Base-by-base conservation (phyloP, 2,888 invertebrate species). In the Philhelius pedissequus region DNA sequence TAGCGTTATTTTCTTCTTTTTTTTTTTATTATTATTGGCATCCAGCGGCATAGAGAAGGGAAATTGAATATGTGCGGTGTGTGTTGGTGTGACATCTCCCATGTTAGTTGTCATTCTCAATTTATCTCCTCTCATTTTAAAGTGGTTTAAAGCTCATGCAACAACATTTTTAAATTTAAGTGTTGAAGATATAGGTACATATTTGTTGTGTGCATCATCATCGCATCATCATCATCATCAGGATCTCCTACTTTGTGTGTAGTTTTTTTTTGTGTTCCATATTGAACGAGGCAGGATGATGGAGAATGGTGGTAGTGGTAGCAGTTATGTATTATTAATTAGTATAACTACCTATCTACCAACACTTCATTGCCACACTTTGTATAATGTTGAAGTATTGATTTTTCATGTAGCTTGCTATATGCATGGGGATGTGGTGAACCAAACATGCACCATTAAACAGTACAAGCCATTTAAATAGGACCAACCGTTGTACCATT, bases 1-100 rank as follows among this genome's bases (percentile, higher is more conserved):
- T 80, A 66, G 80, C 52, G 45, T 71, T 76, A 43, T 83, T 74
- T 74, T 78, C 9, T 62, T n/a, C 20, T 22, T 35, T 20, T 25
- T 43, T 45, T 9, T 18, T 30, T 11, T 52, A 3, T 45, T 48
- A 18, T 84, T 80, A 84, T 84, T 80, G 75, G 80, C 80, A 80
- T 71, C 75, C 58, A 79, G 48, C 32, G 70, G 75, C 66, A 84
- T 79, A 54, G 68, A 76, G 75, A 56, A 80, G 80, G 60, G 68
- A 80, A 80, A 84, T 84, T 84, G 84, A 83, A 83, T 83, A 79
- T 79, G 74, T 75, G 69, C 52, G 68, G 60, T 68, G 22, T 62
- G 71, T 70, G 58, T 43, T 75, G 79, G 74, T 69, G 66, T 71
- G 75, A 84, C 74, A 75, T 70, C 66, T 75, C 50, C 69, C 74